Conservation (phyloP, 2,797 vertebrate genomes). For the Peromyscus nudipes region DNA sequence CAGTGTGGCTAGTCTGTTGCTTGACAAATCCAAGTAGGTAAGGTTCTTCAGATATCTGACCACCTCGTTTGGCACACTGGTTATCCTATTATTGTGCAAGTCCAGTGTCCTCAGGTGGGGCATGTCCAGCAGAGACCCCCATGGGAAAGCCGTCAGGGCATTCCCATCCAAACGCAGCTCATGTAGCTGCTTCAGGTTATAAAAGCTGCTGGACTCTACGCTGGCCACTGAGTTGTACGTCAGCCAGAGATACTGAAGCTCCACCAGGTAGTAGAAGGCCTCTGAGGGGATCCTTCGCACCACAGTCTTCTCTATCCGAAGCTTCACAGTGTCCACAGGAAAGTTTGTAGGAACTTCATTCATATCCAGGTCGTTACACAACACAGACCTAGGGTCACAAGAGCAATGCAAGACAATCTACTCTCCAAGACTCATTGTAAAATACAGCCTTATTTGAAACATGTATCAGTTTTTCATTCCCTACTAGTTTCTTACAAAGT, state of each 20-base stretch:
- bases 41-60: slow-evolving; percentile 92
- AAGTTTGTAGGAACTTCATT: slow-evolving; percentile 95
- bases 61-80: slow-evolving; percentile 90
- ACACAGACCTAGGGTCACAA: slow-evolving; percentile 90
- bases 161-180: slow-evolving; percentile 97
- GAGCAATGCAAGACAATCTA: slow-evolving; percentile 13
- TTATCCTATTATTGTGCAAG: slow-evolving; percentile 95
- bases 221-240: slow-evolving; percentile 94
- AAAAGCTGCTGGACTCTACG: slow-evolving; percentile 94
- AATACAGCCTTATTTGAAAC: background rate
- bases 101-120: slow-evolving; percentile 94
- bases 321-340: slow-evolving; percentile 95
- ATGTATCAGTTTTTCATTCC: background rate
- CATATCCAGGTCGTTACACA: slow-evolving; percentile 98
- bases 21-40: slow-evolving; percentile 96
- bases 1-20: slow-evolving; percentile 95
- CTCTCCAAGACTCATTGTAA: background rate
- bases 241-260: slow-evolving; percentile 96
- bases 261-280: slow-evolving; percentile 97
- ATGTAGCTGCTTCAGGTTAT: slow-evolving; percentile 96
- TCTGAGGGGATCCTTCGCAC: slow-evolving; percentile 93
- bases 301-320: slow-evolving; percentile 96
- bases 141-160: slow-evolving; percentile 94
- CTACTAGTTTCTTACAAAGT: background rate
- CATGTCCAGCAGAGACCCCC: slow-evolving; percentile 95